Evolutionary conservation across 1,140 invertebrate species (phyloP).

Genomic region (Centruroides vittatus): DNA sequence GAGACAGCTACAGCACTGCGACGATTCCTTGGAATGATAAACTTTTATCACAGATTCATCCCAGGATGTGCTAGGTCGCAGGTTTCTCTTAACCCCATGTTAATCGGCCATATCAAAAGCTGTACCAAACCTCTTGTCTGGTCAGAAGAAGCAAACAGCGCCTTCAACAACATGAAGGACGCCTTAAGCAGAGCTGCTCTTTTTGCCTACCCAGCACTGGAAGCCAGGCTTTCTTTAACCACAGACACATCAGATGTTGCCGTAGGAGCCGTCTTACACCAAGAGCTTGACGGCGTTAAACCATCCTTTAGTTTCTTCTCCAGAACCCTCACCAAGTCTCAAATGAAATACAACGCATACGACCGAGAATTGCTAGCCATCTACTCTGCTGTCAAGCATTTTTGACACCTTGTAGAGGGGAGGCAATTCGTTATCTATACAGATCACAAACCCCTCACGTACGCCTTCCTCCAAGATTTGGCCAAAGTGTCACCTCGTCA

Average conservation of each 20-base stretch:
- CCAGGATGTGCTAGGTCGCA: neutral
- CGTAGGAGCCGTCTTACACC: slow-evolving; percentile 9
- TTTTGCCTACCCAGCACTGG: neutral
- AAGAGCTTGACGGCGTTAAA: neutral
- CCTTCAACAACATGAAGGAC: slow-evolving; percentile 29
- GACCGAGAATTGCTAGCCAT: neutral
- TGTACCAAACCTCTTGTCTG: slow-evolving; percentile 1
- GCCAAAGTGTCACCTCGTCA: slow-evolving; percentile 7
- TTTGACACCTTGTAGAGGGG: slow-evolving; percentile 21
- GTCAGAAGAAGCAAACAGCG: slow-evolving; percentile 13
- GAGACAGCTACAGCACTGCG: slow-evolving; percentile 22
- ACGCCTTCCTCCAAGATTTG: slow-evolving; percentile 10
- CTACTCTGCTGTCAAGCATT: slow-evolving; percentile 9
- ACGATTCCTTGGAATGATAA: slow-evolving; percentile 27
- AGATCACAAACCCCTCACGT: slow-evolving; percentile 19
- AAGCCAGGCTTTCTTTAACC: neutral
- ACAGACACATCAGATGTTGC: slow-evolving; percentile 5
- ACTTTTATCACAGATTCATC: slow-evolving; percentile 24
- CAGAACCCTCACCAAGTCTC: slow-evolving; percentile 2
- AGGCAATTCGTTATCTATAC: slow-evolving; percentile 2
- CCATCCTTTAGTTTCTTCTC: slow-evolving; percentile 15
- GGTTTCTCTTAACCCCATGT: neutral
- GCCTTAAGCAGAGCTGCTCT: slow-evolving; percentile 12
- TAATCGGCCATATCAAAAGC: neutral
- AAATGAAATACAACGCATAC: neutral